These are phyloP conservation scores for Distichodus sexfasciatus DNA, from an alignment of 2,797 vertebrate species.

Conservation along the genomic window DNA sequence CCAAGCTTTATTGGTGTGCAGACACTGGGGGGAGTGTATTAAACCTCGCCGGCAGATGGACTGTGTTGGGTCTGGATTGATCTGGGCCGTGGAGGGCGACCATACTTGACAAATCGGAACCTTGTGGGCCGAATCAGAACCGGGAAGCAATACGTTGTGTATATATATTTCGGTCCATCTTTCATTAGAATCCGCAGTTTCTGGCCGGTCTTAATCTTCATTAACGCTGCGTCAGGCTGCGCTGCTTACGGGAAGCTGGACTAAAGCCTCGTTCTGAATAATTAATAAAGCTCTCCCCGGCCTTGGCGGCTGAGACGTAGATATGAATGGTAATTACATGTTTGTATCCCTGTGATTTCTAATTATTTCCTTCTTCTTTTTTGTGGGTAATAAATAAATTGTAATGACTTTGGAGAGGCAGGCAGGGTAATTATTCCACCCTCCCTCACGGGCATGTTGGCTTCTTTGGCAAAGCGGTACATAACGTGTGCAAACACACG, in stretches of 20 bases:
- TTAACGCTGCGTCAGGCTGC: conserved; percentile 51
- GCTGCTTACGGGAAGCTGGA: conserved; percentile 36
- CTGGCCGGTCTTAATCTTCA: conserved; percentile 58
- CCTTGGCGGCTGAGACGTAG: conserved; percentile 33
- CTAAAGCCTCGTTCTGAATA: conserved; percentile 53
- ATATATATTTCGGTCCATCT: conserved; percentile 3
- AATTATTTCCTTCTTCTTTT: conserved; percentile 58
- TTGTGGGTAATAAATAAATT: conserved; percentile 58
- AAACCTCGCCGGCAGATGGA: background rate
- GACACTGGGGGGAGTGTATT: background rate
- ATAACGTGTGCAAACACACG: background rate
- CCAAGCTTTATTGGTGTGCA: background rate
- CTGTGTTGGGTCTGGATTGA: too few relatives aligned
- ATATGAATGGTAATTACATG: conserved; percentile 62
- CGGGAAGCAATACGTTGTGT: too few relatives aligned
- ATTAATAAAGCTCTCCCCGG: conserved; percentile 54
- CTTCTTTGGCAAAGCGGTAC: background rate
- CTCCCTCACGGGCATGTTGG: conserved; percentile 7
- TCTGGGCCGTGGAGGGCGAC: too few relatives aligned
- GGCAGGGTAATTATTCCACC: conserved; percentile 51
- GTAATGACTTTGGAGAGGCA: conserved; percentile 53
- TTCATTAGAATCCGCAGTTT: conserved; percentile 39
- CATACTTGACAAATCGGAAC: background rate
- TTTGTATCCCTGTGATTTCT: conserved; percentile 56
- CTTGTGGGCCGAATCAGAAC: too few relatives aligned